phyloP scores from a whole-genome alignment of 2,888 invertebrate genomes.

The Euphydryas editha region DNA sequence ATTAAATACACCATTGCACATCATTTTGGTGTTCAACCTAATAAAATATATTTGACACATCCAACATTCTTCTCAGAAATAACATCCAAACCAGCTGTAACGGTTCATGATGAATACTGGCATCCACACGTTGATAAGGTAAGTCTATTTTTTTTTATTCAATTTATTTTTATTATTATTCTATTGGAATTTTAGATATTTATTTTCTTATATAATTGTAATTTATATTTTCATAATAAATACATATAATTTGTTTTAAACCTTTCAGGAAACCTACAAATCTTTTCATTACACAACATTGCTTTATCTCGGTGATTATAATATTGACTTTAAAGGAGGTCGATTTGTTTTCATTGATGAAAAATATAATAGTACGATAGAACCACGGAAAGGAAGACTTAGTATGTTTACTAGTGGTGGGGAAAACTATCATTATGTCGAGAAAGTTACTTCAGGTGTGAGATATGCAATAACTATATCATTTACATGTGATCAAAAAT shows the following conservation, averaged over 20 bases:
- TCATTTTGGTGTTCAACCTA: slow-evolving; percentile 87
- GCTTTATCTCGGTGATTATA: slow-evolving; percentile 90
- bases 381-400: slow-evolving; percentile 90
- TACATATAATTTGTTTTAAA: background rate
- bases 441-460: slow-evolving; percentile 89
- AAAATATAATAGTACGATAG: slow-evolving; percentile 86
- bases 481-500: slow-evolving; percentile 90
- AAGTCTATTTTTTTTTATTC: slow-evolving; percentile 44
- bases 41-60: slow-evolving; percentile 89
- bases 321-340: slow-evolving; percentile 91
- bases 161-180: no score
- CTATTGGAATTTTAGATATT: background rate
- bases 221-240: background rate
- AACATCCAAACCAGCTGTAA: slow-evolving; percentile 87
- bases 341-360: slow-evolving; percentile 90
- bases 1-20: slow-evolving; percentile 90
- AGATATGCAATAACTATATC: slow-evolving; percentile 93
- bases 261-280: slow-evolving; percentile 89
- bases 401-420: slow-evolving; percentile 94
- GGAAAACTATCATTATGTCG: slow-evolving; percentile 93
- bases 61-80: slow-evolving; percentile 95
- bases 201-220: background rate
- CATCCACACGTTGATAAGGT: slow-evolving; percentile 95
- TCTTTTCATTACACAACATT: slow-evolving; percentile 94
- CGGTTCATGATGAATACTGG: slow-evolving; percentile 95